Evolutionary conservation across 2,888 invertebrate genomes (phyloP).

Genomic region (Argyresthia goedartella): DNA sequence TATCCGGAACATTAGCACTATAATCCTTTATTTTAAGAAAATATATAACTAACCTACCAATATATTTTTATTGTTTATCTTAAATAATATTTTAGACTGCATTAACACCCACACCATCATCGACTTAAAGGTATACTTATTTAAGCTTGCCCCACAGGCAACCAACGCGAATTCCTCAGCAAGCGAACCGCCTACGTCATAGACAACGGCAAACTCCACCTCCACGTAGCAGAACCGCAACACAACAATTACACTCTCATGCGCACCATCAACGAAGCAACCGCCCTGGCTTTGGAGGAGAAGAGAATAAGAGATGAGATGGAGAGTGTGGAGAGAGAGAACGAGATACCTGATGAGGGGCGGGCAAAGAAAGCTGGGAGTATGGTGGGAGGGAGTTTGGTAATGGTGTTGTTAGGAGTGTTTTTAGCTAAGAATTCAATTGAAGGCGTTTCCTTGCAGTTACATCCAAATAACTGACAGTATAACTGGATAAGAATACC

Average conservation of each 20-base stretch:
- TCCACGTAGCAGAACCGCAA: slow-evolving; percentile 37
- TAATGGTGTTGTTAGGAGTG: slow-evolving; percentile 6
- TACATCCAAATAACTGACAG: no score
- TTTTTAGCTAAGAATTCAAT: slow-evolving; percentile 7
- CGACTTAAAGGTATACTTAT: no score
- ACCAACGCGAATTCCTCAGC: slow-evolving; percentile 25
- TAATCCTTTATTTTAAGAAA: no score
- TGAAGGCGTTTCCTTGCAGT: no score
- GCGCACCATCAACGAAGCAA: slow-evolving; percentile 78
- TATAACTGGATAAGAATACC: no score
- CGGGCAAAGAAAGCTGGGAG: slow-evolving; percentile 14
- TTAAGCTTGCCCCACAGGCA: slow-evolving; percentile 30
- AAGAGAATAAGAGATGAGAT: slow-evolving; percentile 62
- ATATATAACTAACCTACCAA: no score
- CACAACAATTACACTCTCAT: slow-evolving; percentile 77
- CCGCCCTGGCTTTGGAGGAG: slow-evolving; percentile 66
- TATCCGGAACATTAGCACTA: no score
- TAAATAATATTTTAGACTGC: no score
- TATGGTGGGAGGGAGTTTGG: slow-evolving; percentile 5
- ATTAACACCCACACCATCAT: no score
- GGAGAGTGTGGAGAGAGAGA: slow-evolving; percentile 45
- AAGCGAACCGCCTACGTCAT: slow-evolving; percentile 40
- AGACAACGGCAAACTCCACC: slow-evolving; percentile 32
- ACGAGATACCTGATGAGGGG: slow-evolving; percentile 51
- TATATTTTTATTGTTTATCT: no score